Evolutionary conservation across 2,888 invertebrate species (phyloP), one percentile per base, ranked within the genome.

Genomic region (Thecophora atra): DNA sequence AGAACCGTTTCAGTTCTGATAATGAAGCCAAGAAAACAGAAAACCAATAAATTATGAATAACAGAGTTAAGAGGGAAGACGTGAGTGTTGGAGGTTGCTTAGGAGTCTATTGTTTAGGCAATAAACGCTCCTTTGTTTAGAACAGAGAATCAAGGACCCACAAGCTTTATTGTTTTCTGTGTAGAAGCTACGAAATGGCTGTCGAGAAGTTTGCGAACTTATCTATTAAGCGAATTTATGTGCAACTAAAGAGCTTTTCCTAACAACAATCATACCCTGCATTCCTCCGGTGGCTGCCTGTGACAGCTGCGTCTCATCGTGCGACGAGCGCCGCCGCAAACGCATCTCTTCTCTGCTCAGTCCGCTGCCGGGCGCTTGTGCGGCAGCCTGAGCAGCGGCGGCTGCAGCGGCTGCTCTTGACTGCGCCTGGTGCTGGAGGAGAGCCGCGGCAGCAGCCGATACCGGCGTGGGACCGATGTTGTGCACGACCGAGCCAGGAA

Each of bases 271-370:
- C 68, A 37, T 68, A 68, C 68, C 68, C 44, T 52, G 70, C 77
- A 80, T 86, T 86, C 86, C 86, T 74, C 81, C 78, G n/a, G 74
- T 75, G 74, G 79, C 75, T 37, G 78, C 79, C 65, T 84, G 85
- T 8, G 84, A 77, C 76, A 86, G 80, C 80, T 87, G 87, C 0
- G 85, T 85, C 76, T 87, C 87, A 72, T 87, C 87, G 71, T 87
- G 87, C n/a, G 87, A 87, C 2, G 87, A 87, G 64, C 87, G 83
- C 11, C 87, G 81, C 8, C 87, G 82, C 81, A 86, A 83, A 58
- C 86, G 82, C 72, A 87, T 75, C 79, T 87, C 87, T 75, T 87
- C 87, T 13, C 87, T 80, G n/a, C 84, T 83, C 65, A 87, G 66
- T 30, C 81, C 85, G 7, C 81, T 85, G 7, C 77, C 77, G 7